Conservation (phyloP, 2,888 invertebrate genomes). For the Nebria salina region DNA sequence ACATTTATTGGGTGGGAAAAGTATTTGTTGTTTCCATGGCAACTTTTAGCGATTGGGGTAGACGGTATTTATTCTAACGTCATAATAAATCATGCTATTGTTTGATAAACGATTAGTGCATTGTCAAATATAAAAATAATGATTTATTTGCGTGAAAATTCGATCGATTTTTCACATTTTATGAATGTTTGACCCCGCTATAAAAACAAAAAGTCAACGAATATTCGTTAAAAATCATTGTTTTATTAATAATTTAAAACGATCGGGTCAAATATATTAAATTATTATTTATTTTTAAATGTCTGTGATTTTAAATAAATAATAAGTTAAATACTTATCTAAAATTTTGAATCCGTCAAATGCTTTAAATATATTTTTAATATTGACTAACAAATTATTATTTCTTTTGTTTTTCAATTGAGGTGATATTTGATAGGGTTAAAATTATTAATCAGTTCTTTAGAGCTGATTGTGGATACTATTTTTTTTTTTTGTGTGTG, state of each 20-base stretch:
- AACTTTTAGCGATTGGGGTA: too few species aligned
- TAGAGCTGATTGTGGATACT: too few species aligned
- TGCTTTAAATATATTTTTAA: constrained; percentile 15
- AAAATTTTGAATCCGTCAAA: constrained; percentile 38
- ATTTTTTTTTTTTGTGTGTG: not conserved
- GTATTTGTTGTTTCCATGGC: too few species aligned
- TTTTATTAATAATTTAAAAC: not conserved
- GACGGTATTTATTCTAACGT: too few species aligned
- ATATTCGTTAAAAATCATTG: not conserved
- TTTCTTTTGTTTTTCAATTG: not conserved
- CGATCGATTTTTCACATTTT: too few species aligned
- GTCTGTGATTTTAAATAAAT: not conserved
- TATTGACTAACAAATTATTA: constrained; percentile 26
- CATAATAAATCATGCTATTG: too few species aligned
- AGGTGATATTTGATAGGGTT: not conserved
- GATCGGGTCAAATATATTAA: not conserved
- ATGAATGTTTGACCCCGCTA: not conserved
- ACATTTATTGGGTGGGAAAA: too few species aligned
- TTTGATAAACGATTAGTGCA: too few species aligned
- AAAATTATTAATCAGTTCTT: not conserved
- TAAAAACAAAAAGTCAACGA: not conserved
- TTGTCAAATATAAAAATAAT: too few species aligned
- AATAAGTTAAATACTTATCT: constrained; percentile 31
- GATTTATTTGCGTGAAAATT: too few species aligned
- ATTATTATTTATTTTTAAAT: constrained; percentile 8